These are phyloP conservation scores for Eutolmus rufibarbis DNA, from an alignment of 2,888 invertebrate species.

Conservation along the genomic window DNA sequence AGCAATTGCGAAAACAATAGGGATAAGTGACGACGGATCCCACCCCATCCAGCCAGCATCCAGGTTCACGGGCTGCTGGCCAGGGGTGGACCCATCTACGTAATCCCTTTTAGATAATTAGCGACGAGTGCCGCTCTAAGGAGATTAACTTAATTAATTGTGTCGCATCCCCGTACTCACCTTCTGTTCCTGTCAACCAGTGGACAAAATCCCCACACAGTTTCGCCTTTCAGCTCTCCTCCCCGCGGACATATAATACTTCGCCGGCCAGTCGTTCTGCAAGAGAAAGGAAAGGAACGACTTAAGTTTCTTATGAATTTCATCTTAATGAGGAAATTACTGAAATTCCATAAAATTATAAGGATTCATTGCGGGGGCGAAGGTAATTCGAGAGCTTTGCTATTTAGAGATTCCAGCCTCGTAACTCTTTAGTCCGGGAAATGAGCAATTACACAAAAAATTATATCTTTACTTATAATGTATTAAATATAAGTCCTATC, in stretches of 20 bases:
- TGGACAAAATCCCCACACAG: constrained; percentile 41
- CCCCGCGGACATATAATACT: constrained; percentile 13
- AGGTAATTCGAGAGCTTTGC: not conserved
- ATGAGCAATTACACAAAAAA: not conserved
- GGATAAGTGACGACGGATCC: not conserved
- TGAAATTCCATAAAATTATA: not conserved
- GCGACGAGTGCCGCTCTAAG: not conserved
- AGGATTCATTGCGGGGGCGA: not conserved
- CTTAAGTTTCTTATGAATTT: not conserved
- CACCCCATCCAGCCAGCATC: not conserved
- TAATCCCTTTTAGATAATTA: constrained; percentile 15
- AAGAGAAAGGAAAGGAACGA: not conserved
- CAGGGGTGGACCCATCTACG: not conserved
- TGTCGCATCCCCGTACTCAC: not conserved
- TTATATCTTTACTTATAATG: not conserved
- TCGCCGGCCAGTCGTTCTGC: not conserved
- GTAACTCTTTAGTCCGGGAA: not conserved
- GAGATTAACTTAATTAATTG: constrained; percentile 14
- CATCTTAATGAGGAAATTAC: not conserved
- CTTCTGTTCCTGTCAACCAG: constrained; percentile 34
- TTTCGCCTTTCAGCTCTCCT: constrained; percentile 8
- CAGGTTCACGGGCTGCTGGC: not conserved
- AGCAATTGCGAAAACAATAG: not conserved
- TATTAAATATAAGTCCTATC: too few species aligned
- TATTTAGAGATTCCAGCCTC: not conserved